phyloP scores from a whole-genome alignment of 2,797 vertebrate species.

The Girardinus metallicus region DNA sequence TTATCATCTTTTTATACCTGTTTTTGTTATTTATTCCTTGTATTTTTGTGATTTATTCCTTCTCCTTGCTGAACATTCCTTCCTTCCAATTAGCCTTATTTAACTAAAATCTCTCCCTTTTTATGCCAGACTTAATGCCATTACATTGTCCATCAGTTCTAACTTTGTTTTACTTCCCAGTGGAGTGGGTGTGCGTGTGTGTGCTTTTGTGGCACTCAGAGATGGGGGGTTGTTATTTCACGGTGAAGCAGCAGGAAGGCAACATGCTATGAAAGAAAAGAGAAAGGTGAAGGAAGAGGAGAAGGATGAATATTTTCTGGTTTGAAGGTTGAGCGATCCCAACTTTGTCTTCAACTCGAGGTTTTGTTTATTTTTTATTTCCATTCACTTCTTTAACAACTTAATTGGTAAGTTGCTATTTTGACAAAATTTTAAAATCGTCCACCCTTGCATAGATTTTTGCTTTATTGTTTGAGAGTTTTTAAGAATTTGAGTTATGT shows the following conservation, averaged over 20 bases:
- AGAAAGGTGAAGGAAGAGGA: constrained; percentile 23
- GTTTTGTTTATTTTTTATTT: background rate
- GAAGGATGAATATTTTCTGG: constrained; percentile 31
- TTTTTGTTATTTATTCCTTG: too few species aligned
- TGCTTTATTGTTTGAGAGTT: background rate
- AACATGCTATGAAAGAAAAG: constrained; percentile 29
- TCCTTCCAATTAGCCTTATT: constrained; percentile 50
- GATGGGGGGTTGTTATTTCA: constrained; percentile 50
- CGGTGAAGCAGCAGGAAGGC: constrained; percentile 34
- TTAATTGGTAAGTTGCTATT: constrained; percentile 52
- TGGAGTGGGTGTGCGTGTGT: constrained; percentile 18
- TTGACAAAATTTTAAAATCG: background rate
- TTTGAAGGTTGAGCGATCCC: constrained; percentile 22
- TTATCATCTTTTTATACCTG: constrained; percentile 3
- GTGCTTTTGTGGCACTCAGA: constrained; percentile 7
- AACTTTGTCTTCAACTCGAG: background rate
- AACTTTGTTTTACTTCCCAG: constrained; percentile 70
- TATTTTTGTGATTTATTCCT: constrained; percentile 17
- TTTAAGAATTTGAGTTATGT: background rate
- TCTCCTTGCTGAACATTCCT: constrained; percentile 59
- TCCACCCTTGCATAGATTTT: background rate
- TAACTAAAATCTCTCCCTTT: constrained; percentile 43
- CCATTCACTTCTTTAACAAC: background rate
- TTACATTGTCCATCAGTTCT: constrained; percentile 67
- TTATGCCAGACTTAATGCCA: constrained; percentile 72